These are phyloP conservation scores for Pyrgus malvae DNA, from an alignment of 2,888 invertebrate genomes.

Conservation along the genomic window DNA sequence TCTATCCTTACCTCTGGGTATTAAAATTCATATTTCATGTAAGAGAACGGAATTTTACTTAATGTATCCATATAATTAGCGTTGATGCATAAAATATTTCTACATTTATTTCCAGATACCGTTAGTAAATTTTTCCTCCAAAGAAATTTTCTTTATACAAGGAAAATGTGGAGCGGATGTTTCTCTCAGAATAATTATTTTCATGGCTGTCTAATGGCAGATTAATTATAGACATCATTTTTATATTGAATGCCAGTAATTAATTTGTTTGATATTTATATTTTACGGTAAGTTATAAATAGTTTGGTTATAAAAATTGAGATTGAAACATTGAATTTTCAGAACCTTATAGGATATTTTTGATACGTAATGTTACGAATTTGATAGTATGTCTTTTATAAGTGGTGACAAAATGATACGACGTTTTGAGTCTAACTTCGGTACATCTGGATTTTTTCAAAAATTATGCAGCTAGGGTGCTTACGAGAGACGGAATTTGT, in stretches of 20 bases:
- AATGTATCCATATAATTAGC: slow-evolving; percentile 4
- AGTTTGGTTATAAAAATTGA: background rate
- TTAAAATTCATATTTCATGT: too few relatives aligned
- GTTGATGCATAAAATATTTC: slow-evolving; percentile 6
- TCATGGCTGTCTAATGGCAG: slow-evolving; percentile 3
- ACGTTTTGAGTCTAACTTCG: too few relatives aligned
- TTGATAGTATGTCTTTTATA: too few relatives aligned
- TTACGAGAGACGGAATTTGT: too few relatives aligned
- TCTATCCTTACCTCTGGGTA: too few relatives aligned
- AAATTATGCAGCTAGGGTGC: too few relatives aligned
- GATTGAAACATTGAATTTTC: too few relatives aligned
- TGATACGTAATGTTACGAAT: too few relatives aligned
- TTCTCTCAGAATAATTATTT: slow-evolving; percentile 14
- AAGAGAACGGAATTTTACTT: too few relatives aligned
- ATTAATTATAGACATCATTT: slow-evolving; percentile 1
- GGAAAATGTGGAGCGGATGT: slow-evolving; percentile 8
- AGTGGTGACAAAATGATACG: too few relatives aligned
- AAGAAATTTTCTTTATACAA: slow-evolving; percentile 12
- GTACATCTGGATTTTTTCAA: too few relatives aligned
- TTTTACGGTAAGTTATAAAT: background rate
- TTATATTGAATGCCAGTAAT: background rate
- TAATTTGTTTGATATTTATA: background rate
- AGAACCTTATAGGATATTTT: too few relatives aligned
- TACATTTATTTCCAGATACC: slow-evolving; percentile 2
- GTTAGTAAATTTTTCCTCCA: slow-evolving; percentile 6